Percentiles rank a stretch among this genome's conserved stretches.
phyloP scores from a whole-genome alignment of 2,113 vertebrate species.

The Fulmarus glacialis region DNA sequence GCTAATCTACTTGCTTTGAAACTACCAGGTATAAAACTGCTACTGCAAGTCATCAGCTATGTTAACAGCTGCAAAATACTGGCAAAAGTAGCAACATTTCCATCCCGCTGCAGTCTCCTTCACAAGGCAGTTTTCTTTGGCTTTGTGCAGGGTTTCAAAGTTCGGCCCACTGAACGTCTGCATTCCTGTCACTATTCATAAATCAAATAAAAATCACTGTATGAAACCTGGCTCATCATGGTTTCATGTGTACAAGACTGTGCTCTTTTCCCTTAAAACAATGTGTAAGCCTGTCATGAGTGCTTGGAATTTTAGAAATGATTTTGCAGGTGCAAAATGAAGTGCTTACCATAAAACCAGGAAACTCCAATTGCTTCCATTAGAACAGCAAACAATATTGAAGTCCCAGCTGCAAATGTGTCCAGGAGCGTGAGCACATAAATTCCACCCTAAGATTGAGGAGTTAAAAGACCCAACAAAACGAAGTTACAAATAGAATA shows the following conservation, averaged over 20 bases:
- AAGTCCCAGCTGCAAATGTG: constrained; percentile 94
- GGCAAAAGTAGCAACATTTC: background rate
- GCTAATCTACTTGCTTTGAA: background rate
- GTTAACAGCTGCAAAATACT: background rate
- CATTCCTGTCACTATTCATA: background rate
- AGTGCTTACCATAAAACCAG: constrained; percentile 94
- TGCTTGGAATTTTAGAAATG: background rate
- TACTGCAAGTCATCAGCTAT: background rate
- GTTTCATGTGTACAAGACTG: background rate
- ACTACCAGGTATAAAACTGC: background rate
- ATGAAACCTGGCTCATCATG: background rate
- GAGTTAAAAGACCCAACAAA: background rate
- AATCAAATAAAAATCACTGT: background rate
- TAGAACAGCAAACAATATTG: constrained; percentile 94
- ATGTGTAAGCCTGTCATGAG: background rate
- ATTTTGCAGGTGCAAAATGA: background rate
- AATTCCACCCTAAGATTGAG: constrained; percentile 87
- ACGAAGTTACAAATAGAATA: background rate
- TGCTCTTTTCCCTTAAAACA: background rate
- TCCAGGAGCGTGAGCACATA: constrained; percentile 95
- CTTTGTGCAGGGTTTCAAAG: background rate
- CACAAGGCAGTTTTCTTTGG: background rate
- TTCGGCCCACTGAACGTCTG: background rate
- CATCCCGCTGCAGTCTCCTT: background rate
- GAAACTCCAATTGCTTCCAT: constrained; percentile 97